Evolutionary conservation across 2,888 invertebrate genomes (phyloP), one percentile per base, ranked within the genome.

Genomic region (Belgica antarctica): DNA sequence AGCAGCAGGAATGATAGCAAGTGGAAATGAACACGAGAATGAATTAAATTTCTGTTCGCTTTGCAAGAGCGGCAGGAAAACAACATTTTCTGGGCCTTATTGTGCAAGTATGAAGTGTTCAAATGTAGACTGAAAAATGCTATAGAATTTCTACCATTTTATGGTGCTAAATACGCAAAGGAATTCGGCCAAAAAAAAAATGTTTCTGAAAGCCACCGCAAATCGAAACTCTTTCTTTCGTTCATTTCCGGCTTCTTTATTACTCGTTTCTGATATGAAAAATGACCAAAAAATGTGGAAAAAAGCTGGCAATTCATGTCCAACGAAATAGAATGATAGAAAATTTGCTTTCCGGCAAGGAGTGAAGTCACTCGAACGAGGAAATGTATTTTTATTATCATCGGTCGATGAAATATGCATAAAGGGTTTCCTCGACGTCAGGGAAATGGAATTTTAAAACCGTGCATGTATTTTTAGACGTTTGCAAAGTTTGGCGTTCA

Each of bases 11-110:
- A 41, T 41, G 12, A 52, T n/a, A 22, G 52, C 5, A 52, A n/a
- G 52, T 52, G 19, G 52, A 19, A 22, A 52, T 15, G 15, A 63
- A 63, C 62, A 63, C 34, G 63, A 12, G 17, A 36, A 47, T 47
- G 47, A 66, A 66, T 66, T 47, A 66, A 66, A 47, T 66, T 66
- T 66, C 41, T 19, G 24, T 63, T 66, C 25, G 65, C 63, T 36
- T 41, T 22, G 5, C 12, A 61, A 61, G 52, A 19, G 52, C 47
- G 24, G 41, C 34, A 34, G 41, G 24, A 46, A 66, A 62, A 62
- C 52, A 62, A 62, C 31, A 22, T 36, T 62, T 28, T 34, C 34
- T 31, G 12, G 34, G 28, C 62, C 34, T 12, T 62, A 24, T 66
- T 66, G 27, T 61, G 27, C 24, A 25, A 12, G 27, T 5, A 27